Evolutionary conservation across 2,888 invertebrate species (phyloP), one percentile per base, ranked within the genome.

Genomic region (Microctonus aethiopoides): DNA sequence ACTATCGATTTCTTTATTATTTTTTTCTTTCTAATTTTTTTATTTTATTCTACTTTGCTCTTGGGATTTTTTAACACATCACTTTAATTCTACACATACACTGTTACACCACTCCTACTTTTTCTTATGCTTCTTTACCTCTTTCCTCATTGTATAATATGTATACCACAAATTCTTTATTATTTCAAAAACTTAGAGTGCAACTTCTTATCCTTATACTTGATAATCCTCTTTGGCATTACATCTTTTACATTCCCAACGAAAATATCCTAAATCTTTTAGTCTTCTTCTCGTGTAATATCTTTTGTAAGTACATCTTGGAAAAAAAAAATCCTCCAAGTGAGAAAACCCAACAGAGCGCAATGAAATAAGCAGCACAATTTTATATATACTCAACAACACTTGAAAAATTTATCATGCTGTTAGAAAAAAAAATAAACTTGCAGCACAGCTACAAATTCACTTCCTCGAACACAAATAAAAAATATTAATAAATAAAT

Each of bases 61-160:
- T n/a, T n/a, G n/a, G n/a, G n/a, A n/a, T 22, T 34, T 10, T 39
- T 46, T 36, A 39, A 9, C 26, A 29, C n/a, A 13, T 16, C 13
- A 24, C 29, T 60, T 63, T 63, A 29, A 67, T 65, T 73, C 73
- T 70, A 68, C 70, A 72, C 68, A 59, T 7, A 70, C 71, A 71
- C 52, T 71, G 72, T 72, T 74, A 68, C 24, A n/a, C 34, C 34
- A 24, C 34, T 57, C 51, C 22, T n/a, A 61, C 20, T 36, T 51
- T 20, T 54, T 39, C 20, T 29, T n/a, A 22, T 46, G 39, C 60
- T 62, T 11, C 36, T 32, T 57, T 9, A 11, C 39, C 22, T 22
- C 41, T n/a, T 61, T 26, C 24, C 61, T 39, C n/a, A 39, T 34
- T 56, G 5, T 56, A 29, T 7, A 56, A n/a, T n/a, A n/a, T n/a